Conservation (phyloP, 1,140 invertebrate genomes). For the Diorhabda elongata region DNA sequence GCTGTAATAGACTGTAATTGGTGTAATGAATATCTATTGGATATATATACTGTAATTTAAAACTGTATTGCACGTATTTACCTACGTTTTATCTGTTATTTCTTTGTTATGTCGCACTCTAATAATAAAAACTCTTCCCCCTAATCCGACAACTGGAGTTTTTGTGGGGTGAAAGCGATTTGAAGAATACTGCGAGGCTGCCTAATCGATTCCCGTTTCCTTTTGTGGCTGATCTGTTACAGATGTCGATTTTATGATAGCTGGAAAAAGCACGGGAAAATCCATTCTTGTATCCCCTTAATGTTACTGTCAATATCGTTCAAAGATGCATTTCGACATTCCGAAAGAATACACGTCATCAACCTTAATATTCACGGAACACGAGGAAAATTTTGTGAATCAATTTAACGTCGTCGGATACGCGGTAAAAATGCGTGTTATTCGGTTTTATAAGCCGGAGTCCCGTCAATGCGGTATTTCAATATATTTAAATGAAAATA, state of each 20-base stretch:
- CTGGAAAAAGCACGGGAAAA: conserved; percentile 22
- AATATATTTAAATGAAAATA: conserved; percentile 29
- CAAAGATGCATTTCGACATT: conserved; percentile 21
- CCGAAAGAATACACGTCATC: conserved; percentile 4
- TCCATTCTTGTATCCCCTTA: conserved; percentile 33
- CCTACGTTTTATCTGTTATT: too few species aligned
- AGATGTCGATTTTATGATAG: conserved; percentile 41
- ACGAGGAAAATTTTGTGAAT: too few species aligned
- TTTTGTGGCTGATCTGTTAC: conserved; percentile 38
- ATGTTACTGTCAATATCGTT: conserved; percentile 37
- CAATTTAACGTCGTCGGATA: too few species aligned
- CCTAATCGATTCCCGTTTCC: conserved; percentile 22
- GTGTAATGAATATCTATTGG: too few species aligned
- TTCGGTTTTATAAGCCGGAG: conserved; percentile 17
- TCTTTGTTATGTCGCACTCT: too few species aligned
- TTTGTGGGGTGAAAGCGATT: conserved; percentile 20
- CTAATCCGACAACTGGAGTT: background rate
- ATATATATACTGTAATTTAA: too few species aligned
- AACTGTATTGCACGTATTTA: too few species aligned
- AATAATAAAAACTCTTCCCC: too few species aligned
- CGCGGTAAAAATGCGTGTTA: conserved; percentile 23
- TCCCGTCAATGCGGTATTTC: conserved; percentile 32
- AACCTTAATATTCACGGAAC: too few species aligned
- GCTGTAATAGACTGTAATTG: too few species aligned
- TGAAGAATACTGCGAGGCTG: conserved; percentile 18